These are phyloP conservation scores for Dolichoris vasculosae DNA, from an alignment of 1,140 invertebrate genomes.

Conservation along the genomic window DNA sequence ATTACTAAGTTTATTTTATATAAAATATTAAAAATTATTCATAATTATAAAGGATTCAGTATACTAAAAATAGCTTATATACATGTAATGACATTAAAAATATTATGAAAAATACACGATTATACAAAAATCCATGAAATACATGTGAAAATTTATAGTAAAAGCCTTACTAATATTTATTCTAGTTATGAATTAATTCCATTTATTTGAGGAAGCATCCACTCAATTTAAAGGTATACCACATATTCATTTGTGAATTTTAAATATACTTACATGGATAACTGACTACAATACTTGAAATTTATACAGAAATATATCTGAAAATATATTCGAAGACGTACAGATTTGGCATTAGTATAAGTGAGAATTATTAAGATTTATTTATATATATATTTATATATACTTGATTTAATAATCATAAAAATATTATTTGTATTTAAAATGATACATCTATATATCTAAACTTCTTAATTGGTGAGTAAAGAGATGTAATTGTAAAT, in stretches of 20 bases:
- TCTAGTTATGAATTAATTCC: neutral
- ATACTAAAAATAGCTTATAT: too few relatives aligned
- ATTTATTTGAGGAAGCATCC: neutral
- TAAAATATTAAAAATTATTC: too few relatives aligned
- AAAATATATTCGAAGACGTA: neutral
- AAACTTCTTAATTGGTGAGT: neutral
- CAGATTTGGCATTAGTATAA: neutral
- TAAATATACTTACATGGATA: neutral
- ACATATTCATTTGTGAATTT: neutral
- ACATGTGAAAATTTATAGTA: neutral
- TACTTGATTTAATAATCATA: too few relatives aligned
- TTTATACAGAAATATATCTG: too few relatives aligned
- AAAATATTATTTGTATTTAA: too few relatives aligned
- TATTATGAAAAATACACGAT: too few relatives aligned
- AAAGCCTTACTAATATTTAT: neutral
- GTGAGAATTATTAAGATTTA: too few relatives aligned
- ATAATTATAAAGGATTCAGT: too few relatives aligned
- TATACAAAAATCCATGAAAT: neutral
- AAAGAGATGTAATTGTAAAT: neutral
- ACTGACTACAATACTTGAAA: neutral
- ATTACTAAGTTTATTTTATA: too few relatives aligned
- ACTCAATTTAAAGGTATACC: neutral
- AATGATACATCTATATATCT: too few relatives aligned
- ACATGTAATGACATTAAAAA: too few relatives aligned
- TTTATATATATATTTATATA: too few relatives aligned